Percentiles rank a stretch among this genome's conserved stretches.
Conservation (phyloP, 2,888 invertebrate species). For the Sphinx pinastri region DNA sequence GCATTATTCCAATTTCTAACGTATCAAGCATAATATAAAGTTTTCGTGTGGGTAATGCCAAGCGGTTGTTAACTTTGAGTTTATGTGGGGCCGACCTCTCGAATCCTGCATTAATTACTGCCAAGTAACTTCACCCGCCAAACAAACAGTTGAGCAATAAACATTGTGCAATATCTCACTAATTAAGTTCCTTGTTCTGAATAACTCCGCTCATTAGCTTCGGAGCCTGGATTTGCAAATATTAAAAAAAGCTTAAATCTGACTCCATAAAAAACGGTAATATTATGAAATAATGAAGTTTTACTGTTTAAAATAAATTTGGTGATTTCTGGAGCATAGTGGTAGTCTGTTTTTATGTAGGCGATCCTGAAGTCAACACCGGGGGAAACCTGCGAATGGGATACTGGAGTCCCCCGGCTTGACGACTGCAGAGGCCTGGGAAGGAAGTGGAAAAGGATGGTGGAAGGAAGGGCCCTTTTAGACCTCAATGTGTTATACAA, state of each 20-base stretch:
- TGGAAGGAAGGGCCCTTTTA: too few species aligned
- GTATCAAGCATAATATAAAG: constrained; percentile 33
- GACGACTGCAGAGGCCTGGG: too few species aligned
- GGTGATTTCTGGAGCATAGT: too few species aligned
- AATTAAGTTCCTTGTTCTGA: constrained; percentile 53
- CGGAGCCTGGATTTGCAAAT: not conserved
- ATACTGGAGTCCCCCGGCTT: too few species aligned
- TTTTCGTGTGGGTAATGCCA: constrained; percentile 43
- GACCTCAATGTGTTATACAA: too few species aligned
- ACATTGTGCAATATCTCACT: constrained; percentile 63
- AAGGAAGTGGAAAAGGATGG: too few species aligned
- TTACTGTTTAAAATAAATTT: too few species aligned
- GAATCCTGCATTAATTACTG: constrained; percentile 48
- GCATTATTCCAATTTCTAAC: not conserved
- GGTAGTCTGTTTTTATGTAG: too few species aligned
- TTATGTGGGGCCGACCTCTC: constrained; percentile 50
- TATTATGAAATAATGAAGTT: too few species aligned
- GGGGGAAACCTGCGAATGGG: too few species aligned
- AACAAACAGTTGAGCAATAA: constrained; percentile 52
- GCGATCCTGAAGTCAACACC: too few species aligned
- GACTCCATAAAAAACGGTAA: too few species aligned
- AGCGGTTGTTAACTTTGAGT: constrained; percentile 50
- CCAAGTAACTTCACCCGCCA: constrained; percentile 40
- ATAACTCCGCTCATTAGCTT: constrained; percentile 28
- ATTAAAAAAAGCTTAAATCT: constrained; percentile 1